Base-by-base conservation (phyloP, 2,797 vertebrate genomes). In the Malurus splendens region DNA sequence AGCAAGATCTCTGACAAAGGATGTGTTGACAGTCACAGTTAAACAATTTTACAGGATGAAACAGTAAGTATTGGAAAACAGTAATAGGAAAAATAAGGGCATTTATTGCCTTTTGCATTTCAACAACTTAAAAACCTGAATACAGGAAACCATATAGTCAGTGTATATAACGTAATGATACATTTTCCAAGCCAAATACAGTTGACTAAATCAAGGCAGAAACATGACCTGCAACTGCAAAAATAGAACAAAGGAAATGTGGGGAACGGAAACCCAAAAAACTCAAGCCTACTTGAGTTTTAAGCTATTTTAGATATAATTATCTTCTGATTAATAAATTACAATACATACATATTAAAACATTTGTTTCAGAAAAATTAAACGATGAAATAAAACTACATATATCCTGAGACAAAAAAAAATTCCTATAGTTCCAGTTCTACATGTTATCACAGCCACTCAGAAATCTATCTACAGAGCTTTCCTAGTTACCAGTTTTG, bases 161-260 rank as follows among this genome's bases (percentile, higher is more conserved):
- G 18, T 71, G 32, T 39, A 73, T 68, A 56, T 44, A 90, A 90
- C n/a, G 30, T 60, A 86, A 86, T 15, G 23, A 61, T 71, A 80
- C 27, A 76, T 82, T 85, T 89, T 87, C 72, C 61, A 38, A 87
- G 61, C 61, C 57, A 93, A 88, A 90, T 93, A 92, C 67, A 87
- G 78, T 68, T 90, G 86, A 72, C 77, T 87, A 89, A 90, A 92
- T 87, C 79, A 90, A 91, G 59, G 42, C 78, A 93, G 88, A 90
- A 93, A 67, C n/a, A 73, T 30, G 33, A 76, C 88, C 13, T 77
- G 38, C 76, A 78, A 94, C 38, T 68, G 56, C 56, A 91, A 93
- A 94, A 93, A 82, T 42, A 94, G 83, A 80, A 86, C 12, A 19
- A 57, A 89, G 52, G 42, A 89, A 75, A 89, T 72, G 36, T 52